phyloP scores from a whole-genome alignment of 1,140 invertebrate species.

The Drosophila burlai region DNA sequence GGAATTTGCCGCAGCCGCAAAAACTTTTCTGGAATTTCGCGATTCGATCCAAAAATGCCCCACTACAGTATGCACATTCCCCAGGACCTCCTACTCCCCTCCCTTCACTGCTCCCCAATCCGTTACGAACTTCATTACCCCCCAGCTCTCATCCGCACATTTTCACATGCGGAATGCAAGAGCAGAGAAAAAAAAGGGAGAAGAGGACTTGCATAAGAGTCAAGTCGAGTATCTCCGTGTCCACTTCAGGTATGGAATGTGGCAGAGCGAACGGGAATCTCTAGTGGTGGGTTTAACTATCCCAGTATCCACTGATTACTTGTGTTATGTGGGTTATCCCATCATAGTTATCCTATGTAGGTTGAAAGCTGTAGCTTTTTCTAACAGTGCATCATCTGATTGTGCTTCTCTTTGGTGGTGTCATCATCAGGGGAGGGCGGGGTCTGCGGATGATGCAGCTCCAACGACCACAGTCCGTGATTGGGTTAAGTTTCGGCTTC shows the following conservation, averaged over 20 bases:
- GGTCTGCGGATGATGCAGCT: too few species aligned
- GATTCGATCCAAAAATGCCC: constrained; percentile 37
- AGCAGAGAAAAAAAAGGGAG: neutral
- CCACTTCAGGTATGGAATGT: constrained; percentile 2
- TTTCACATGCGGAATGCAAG: constrained; percentile 15
- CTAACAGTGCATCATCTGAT: neutral
- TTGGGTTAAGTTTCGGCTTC: constrained; percentile 35
- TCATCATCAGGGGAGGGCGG: neutral
- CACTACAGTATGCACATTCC: constrained; percentile 13
- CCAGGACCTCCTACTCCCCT: neutral
- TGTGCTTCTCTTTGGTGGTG: neutral
- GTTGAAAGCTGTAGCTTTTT: neutral
- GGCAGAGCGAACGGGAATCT: neutral
- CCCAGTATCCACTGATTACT: neutral
- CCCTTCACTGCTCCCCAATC: too few species aligned
- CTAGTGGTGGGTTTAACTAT: neutral
- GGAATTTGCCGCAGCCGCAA: constrained; percentile 35
- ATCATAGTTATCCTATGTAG: neutral
- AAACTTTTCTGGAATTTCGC: constrained; percentile 43
- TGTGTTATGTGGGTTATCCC: neutral
- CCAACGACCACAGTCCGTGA: constrained; percentile 17
- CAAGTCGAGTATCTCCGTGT: neutral
- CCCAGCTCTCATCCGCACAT: neutral
- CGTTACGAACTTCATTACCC: constrained; percentile 6
- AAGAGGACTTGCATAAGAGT: neutral